Evolutionary conservation across 2,113 vertebrate species (phyloP), one percentile per base, ranked within the genome.

Genomic region (Forbesichthys papilliferus): DNA sequence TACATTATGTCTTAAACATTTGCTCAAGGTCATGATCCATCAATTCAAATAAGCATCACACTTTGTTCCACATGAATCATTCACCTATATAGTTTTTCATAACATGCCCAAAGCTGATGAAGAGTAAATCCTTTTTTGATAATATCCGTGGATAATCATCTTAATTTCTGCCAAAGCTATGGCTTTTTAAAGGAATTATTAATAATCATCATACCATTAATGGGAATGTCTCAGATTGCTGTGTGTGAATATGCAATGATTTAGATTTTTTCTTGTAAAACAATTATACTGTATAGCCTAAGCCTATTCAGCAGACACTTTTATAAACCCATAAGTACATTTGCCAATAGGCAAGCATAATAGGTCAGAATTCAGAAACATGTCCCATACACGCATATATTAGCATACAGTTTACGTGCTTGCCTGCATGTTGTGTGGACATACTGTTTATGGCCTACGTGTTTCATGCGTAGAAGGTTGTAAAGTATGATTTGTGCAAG

Each of bases 51-150:
- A 74, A 64, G 54, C 68, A 69, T 70, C 54, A 64, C 61, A 72
- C 79, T 84, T 78, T 83, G 75, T 72, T 85, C 81, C 9, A 69
- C 73, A 68, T 79, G 66, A 56, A 75, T 46, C 66, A 81, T 79
- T 87, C 69, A 81, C 62, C 73, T 78, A 77, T 66, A 53, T 58
- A 67, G 47, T 11, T 78, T 80, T 78, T 52, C 63, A 61, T 56
- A 74, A 75, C 69, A 18, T 75, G 73, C 77, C 76, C 64, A 65
- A 55, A 83, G 76, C 78, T 68, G 60, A 68, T 69, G 59, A 64
- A 66, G 36, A 70, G 75, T 36, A 75, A 69, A 80, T 69, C 47
- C 58, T 73, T 67, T 77, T 69, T 11, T 18, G 16, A 57, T 75
- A 54, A 68, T 68, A 61, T 33, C 8, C 14, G 14, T 59, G 66